Evolutionary conservation across 2,888 invertebrate genomes (phyloP), one percentile per base, ranked within the genome.

Genomic region (Pterostichus niger): DNA sequence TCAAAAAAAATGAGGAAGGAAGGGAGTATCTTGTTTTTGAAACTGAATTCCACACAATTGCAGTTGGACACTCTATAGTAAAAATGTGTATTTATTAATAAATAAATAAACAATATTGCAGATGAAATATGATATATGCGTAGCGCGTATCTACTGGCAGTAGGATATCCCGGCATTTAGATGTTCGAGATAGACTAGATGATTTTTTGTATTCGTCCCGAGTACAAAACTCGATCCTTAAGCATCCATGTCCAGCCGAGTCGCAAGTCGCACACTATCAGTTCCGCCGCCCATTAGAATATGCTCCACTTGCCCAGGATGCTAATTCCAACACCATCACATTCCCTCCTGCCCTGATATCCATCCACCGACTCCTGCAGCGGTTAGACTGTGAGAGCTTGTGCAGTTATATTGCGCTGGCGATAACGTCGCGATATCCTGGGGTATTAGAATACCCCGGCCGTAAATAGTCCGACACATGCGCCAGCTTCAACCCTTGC

Each of bases 401-500:
- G 54, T 73, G 56, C 59, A 78, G 78, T 78, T 78, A 78, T 78
- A 78, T 78, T 56, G 78, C 78, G 44, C 40, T 59, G 24, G 78
- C 78, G 78, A 78, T 78, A 78, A 78, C 59, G 78, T 35, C 61
- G 78, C 78, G 78, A 78, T 78, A 78, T 59, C 78, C 78, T 24
- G 78, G 78, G 78, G 78, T 78, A 78, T 78, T 78, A 78, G 78
- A 78, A 78, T 78, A 78, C 78, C 78, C 76, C 76, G 15, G 78
- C 59, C 59, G 78, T 78, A 78, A 78, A 78, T 78, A 78, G 78
- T 73, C 44, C 17, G 10, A 17, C 73, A 15, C 49, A 10, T 40
- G 40, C 40, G 40, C 40, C 40, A 9, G 40, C 46, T 71, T 46
- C 71, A 17, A 24, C 15, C 46, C 31, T 73, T 31, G 73, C 49